Base-by-base conservation (phyloP, 2,113 vertebrate species). In the Proterorhinus semilunaris region DNA sequence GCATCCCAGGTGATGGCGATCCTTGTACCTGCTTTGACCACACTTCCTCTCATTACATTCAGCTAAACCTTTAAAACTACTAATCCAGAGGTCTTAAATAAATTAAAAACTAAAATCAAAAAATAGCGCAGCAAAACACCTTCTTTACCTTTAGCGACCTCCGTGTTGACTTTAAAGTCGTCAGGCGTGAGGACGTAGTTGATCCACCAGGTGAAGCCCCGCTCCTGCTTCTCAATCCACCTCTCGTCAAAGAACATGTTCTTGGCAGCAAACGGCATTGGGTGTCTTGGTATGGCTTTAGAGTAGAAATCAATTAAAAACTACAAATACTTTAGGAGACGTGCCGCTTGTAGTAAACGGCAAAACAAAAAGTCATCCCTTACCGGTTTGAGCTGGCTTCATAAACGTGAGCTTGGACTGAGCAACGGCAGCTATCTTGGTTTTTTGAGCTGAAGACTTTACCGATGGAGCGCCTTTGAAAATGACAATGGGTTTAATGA, bases 181-280 rank as follows among this genome's bases (percentile, higher is more conserved):
- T 98, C 97, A 0, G 98, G 97, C 0, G 96, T 99, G 71, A 99
- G 93, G 57, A 98, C 89, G 62, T 97, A 97, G 92, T 99, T 99
- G 50, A 99, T 87, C 97, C 98, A 99, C 95, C 96, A 96, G 0
- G 94, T 95, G 76, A 99, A 99, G 13, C 95, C 95, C 36, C 91
- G 86, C 57, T 99, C 94, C 76, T 99, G 97, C 85, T 99, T 99
- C 78, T 98, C 97, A 21, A 95, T 95, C 97, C 98, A 99, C 8
- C 96, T 90, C 57, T 99, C 98, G 50, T 99, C 97, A 1, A 96
- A 99, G 89, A 99, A 99, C 94, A 99, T 95, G 75, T 98, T 99
- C 84, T 95, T 97, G 45, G 96, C 96, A 63, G 94, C 96, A 85
- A 98, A 99, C 0, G 97, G 96, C 93, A 97, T 91, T 0, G 96